Conservation (phyloP, 1,140 invertebrate genomes). For the Nebria ingens region DNA sequence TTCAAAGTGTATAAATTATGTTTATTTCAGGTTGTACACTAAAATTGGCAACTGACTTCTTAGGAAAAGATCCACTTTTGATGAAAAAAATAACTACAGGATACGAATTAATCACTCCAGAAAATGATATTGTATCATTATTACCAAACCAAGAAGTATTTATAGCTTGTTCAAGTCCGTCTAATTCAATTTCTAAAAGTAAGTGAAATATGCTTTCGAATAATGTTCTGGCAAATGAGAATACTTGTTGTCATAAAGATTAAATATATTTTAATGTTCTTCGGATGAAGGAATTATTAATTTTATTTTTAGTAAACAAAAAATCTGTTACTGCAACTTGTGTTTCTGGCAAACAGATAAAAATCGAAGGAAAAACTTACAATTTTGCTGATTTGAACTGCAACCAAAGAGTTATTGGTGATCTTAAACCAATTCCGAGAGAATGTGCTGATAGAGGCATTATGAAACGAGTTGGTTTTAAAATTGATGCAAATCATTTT, state of each 20-base stretch:
- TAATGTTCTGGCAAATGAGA: too few relatives aligned
- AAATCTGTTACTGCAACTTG: conserved; percentile 22
- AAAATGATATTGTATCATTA: neutral
- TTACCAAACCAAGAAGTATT: neutral
- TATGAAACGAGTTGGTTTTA: conserved; percentile 22
- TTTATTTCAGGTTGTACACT: neutral
- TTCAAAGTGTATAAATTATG: too few relatives aligned
- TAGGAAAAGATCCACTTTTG: neutral
- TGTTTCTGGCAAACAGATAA: conserved; percentile 16
- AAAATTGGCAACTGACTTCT: neutral
- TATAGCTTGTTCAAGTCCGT: neutral
- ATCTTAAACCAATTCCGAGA: conserved; percentile 17
- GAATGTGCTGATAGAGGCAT: conserved; percentile 19
- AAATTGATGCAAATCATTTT: conserved; percentile 18
- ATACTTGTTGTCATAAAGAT: too few relatives aligned
- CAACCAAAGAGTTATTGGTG: conserved; percentile 21
- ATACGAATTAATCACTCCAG: neutral
- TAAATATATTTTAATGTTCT: too few relatives aligned
- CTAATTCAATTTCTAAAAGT: neutral
- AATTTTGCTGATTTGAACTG: conserved; percentile 22
- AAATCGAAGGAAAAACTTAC: conserved; percentile 13
- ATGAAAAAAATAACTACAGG: neutral
- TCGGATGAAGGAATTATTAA: too few relatives aligned
- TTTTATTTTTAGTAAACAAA: neutral
- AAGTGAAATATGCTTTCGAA: neutral